Conservation (phyloP, 2,797 vertebrate species). For the Lagocephalus sceleratus region DNA sequence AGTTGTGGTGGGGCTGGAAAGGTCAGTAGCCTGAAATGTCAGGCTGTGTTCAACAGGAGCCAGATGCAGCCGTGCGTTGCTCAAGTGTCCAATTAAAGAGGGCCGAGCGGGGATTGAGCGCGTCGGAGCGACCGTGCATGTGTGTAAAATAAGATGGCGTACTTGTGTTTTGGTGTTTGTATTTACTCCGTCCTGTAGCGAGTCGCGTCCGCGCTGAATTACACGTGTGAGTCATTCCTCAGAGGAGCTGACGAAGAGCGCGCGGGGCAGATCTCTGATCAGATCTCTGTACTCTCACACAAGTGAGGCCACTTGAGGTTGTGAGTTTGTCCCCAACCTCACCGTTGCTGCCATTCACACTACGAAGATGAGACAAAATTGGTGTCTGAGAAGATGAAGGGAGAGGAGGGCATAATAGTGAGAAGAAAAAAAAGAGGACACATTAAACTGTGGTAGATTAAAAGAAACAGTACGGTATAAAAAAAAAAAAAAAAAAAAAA, state of each 20-base stretch:
- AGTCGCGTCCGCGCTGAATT: constrained; percentile 1
- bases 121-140: constrained; percentile 46
- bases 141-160: constrained; percentile 45
- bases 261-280: constrained; percentile 33
- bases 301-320: constrained; percentile 49
- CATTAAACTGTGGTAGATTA: constrained; percentile 37
- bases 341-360: constrained; percentile 35
- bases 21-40: constrained; percentile 99
- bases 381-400: not conserved
- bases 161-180: constrained; percentile 9
- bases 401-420: not conserved
- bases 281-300: constrained; percentile 35
- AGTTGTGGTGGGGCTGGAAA: constrained; percentile 93
- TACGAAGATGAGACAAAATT: constrained; percentile 13
- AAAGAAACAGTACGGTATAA: constrained; percentile 19
- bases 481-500: no score
- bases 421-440: not conserved
- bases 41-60: constrained; percentile 92
- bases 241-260: constrained; percentile 70
- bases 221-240: constrained; percentile 66
- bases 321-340: constrained; percentile 56
- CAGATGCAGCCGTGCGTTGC: constrained; percentile 81
- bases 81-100: constrained; percentile 96
- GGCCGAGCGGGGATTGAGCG: constrained; percentile 80
- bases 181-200: constrained; percentile 1